Evolutionary conservation across 2,113 vertebrate genomes (phyloP).

Genomic region (Callorhinus ursinus): DNA sequence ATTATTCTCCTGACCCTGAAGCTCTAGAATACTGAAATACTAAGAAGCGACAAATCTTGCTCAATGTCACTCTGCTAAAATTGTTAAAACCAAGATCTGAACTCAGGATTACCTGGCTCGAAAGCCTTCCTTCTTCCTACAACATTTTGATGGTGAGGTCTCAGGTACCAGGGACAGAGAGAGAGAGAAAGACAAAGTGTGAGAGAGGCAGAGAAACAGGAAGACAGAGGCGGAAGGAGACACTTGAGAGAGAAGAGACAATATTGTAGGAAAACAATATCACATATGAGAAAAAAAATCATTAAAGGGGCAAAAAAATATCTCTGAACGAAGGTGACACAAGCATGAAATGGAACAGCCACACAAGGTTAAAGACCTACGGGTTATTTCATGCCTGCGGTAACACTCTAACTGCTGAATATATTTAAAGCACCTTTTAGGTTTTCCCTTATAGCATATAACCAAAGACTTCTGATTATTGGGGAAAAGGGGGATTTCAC

Average conservation of each 20-base stretch:
- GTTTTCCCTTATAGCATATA: slow-evolving; percentile 5
- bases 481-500: not conserved
- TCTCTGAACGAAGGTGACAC: not conserved
- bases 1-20: not conserved
- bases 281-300: not conserved
- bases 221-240: not conserved
- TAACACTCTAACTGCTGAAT: not conserved
- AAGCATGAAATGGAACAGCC: not conserved
- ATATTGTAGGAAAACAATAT: not conserved
- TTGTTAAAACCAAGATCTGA: not conserved
- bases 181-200: not conserved
- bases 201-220: not conserved
- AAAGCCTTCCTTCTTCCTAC: not conserved
- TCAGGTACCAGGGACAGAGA: not conserved
- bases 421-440: not conserved
- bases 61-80: not conserved
- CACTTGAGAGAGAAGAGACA: not conserved
- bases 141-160: not conserved
- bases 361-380: not conserved
- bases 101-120: not conserved
- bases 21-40: not conserved
- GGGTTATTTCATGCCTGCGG: not conserved
- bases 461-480: not conserved
- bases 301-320: not conserved
- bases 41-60: not conserved